These are phyloP conservation scores for Galaxias olidus DNA, from an alignment of 2,797 vertebrate genomes.

Conservation along the genomic window DNA sequence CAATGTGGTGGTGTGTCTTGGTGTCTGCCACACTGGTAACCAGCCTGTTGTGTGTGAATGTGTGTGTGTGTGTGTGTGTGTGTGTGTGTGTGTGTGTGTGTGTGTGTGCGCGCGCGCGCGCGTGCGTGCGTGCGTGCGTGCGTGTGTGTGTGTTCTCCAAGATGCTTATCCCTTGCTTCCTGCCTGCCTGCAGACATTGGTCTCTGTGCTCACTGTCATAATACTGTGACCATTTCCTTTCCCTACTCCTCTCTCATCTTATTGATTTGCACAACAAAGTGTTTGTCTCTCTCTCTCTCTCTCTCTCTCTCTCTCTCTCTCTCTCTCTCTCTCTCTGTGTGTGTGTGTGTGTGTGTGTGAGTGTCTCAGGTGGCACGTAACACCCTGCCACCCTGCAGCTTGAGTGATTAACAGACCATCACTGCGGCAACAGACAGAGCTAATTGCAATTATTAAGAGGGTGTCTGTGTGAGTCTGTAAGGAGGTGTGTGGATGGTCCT, in stretches of 20 bases:
- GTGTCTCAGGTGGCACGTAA: too few species aligned
- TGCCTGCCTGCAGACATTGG: not conserved
- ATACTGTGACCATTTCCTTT: not conserved
- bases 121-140: too few species aligned
- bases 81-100: slow-evolving; percentile 1
- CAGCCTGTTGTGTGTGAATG: not conserved
- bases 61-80: slow-evolving; percentile 6
- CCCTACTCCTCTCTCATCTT: too few species aligned
- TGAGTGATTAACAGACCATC: slow-evolving; percentile 16
- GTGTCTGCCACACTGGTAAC: not conserved
- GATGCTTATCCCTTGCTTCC: not conserved
- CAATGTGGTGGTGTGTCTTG: not conserved
- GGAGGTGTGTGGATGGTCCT: too few species aligned
- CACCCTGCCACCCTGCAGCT: not conserved
- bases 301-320: too few species aligned
- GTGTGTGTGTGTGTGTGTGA: not conserved
- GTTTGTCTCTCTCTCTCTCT: too few species aligned
- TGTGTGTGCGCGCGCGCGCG: not conserved
- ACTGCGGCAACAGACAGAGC: not conserved
- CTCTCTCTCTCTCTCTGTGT: too few species aligned
- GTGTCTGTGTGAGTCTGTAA: not conserved
- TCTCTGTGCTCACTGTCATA: not conserved
- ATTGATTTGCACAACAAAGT: too few species aligned
- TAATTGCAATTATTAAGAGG: slow-evolving; percentile 18
- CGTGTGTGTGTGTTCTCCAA: not conserved